A percentile compares a stretch with the other conserved stretches of the same genome.
These are phyloP conservation scores for Bostrychus sinensis DNA, from an alignment of 2,113 vertebrate species.

Conservation along the genomic window DNA sequence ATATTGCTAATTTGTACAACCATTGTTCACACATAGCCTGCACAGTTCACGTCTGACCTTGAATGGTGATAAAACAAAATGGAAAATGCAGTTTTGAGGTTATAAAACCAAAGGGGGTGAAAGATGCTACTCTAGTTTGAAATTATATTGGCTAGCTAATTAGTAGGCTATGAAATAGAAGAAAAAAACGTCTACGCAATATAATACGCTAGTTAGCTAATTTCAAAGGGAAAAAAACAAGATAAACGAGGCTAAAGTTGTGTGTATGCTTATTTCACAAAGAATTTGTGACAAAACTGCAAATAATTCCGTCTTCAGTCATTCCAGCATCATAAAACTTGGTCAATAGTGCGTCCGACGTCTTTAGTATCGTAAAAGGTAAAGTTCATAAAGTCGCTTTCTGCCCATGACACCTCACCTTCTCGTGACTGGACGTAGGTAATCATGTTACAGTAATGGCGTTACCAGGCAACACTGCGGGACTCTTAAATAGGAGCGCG, in stretches of 20 bases:
- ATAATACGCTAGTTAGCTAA: too few relatives aligned
- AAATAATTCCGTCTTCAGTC: not conserved
- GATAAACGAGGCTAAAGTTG: too few relatives aligned
- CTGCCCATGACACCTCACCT: not conserved
- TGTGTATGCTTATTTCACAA: not conserved
- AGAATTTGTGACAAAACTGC: not conserved
- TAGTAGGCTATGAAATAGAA: too few relatives aligned
- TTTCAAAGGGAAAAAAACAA: too few relatives aligned
- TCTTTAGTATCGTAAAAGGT: not conserved
- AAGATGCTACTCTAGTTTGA: too few relatives aligned
- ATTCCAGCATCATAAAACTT: not conserved
- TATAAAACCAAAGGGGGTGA: too few relatives aligned
- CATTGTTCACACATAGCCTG: not conserved
- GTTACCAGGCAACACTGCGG: slow-evolving; percentile 62
- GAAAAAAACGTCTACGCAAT: too few relatives aligned
- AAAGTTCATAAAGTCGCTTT: not conserved
- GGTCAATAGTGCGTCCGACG: slow-evolving; percentile 19
- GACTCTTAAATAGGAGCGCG: slow-evolving; percentile 77
- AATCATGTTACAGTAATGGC: slow-evolving; percentile 15
- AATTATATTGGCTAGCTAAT: too few relatives aligned
- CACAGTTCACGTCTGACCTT: too few relatives aligned
- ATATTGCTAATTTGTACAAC: not conserved
- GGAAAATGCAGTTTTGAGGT: too few relatives aligned
- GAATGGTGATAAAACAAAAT: too few relatives aligned
- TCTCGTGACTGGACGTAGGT: not conserved